phyloP scores from a whole-genome alignment of 2,113 vertebrate genomes.

The Gadus chalcogrammus region DNA sequence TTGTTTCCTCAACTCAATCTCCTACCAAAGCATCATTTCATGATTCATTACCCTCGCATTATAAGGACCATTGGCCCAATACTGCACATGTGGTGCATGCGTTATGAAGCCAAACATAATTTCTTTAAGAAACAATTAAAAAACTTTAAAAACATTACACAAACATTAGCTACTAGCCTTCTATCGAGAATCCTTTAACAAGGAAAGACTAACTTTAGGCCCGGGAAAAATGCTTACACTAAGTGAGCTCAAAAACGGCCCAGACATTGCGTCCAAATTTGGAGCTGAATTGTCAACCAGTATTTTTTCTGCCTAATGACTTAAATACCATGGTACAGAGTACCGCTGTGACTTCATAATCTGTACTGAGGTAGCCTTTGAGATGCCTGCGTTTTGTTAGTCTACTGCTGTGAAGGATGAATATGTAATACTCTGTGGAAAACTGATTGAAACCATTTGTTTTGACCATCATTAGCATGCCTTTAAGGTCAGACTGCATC shows the following conservation, averaged over 20 bases:
- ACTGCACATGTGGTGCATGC: constrained; percentile 12
- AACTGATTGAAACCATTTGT: constrained; percentile 2
- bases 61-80: constrained; percentile 8
- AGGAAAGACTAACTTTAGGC: constrained; percentile 20
- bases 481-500: constrained; percentile 26
- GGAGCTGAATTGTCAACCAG: neutral
- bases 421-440: too few species aligned
- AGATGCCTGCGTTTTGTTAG: constrained; percentile 33
- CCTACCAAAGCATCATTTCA: constrained; percentile 5
- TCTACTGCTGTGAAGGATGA: constrained; percentile 35
- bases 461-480: constrained; percentile 28
- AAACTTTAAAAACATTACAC: neutral
- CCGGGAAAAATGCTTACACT: constrained; percentile 14
- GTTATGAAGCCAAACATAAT: constrained; percentile 9
- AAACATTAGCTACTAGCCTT: constrained; percentile 18
- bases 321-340: constrained; percentile 17
- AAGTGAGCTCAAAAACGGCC: too few species aligned
- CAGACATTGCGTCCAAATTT: neutral
- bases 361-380: constrained; percentile 24
- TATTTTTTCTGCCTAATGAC: too few species aligned
- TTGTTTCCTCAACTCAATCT: constrained; percentile 6
- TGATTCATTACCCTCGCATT: constrained; percentile 6
- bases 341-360: constrained; percentile 24
- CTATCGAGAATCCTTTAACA: constrained; percentile 14
- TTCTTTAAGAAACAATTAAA: neutral